Evolutionary conservation across 2,888 invertebrate genomes (phyloP).

Genomic region (Blomia tropicalis): DNA sequence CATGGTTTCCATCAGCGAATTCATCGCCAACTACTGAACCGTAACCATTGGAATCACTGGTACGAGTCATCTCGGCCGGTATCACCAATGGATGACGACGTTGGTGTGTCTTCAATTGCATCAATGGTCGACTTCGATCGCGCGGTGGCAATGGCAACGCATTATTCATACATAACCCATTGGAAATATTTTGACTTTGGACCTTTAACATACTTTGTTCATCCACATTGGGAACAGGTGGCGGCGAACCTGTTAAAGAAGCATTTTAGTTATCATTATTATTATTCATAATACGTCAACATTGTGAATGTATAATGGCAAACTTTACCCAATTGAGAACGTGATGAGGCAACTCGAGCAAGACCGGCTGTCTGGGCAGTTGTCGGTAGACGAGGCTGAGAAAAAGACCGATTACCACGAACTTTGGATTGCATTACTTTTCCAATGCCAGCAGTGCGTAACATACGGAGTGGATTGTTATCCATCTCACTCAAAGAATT

Average conservation of each 20-base stretch:
- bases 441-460: constrained; percentile 41
- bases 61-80: constrained; percentile 36
- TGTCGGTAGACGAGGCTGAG: constrained; percentile 33
- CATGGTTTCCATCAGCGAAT: not conserved
- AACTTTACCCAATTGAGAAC: constrained; percentile 11
- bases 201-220: not conserved
- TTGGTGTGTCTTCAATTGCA: constrained; percentile 53
- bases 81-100: constrained; percentile 65
- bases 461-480: constrained; percentile 49
- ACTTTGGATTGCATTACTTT: constrained; percentile 44
- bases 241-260: not conserved
- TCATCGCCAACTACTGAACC: not conserved
- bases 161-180: constrained; percentile 39
- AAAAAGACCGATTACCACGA: constrained; percentile 39
- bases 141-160: constrained; percentile 63
- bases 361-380: constrained; percentile 29
- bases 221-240: not conserved
- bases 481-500: constrained; percentile 32
- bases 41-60: not conserved
- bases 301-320: not conserved
- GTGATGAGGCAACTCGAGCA: constrained; percentile 27
- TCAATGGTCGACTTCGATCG: constrained; percentile 48
- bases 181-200: not conserved
- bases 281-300: too few relatives aligned
- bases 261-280: not conserved